Conservation (phyloP, 1,140 invertebrate genomes). For the Capitella teleta region DNA sequence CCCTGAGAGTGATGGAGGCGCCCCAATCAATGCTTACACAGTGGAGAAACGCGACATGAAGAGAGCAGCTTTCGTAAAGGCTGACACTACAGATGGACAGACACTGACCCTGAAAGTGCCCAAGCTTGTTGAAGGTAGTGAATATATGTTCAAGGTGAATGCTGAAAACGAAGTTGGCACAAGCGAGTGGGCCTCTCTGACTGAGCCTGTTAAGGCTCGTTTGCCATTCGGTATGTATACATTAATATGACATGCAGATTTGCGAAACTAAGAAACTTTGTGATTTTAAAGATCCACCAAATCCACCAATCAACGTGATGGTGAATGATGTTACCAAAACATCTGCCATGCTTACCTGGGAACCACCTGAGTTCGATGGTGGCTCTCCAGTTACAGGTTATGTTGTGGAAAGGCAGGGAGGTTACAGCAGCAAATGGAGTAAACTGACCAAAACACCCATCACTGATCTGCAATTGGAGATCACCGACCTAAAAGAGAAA, state of each 20-base stretch:
- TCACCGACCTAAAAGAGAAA: conserved; percentile 75
- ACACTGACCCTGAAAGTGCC: conserved; percentile 46
- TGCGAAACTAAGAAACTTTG: too few relatives aligned
- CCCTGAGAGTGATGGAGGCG: conserved; percentile 83
- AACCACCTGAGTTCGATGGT: conserved; percentile 80
- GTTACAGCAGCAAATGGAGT: conserved; percentile 64
- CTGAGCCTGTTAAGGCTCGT: conserved; percentile 77
- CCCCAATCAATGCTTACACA: conserved; percentile 90
- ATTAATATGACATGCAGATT: conserved; percentile 27
- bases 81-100: conserved; percentile 19
- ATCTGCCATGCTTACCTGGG: conserved; percentile 73
- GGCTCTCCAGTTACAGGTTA: conserved; percentile 92
- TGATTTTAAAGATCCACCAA: too few relatives aligned
- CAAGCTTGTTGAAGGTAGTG: conserved; percentile 76
- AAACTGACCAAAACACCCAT: conserved; percentile 21
- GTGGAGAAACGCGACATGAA: conserved; percentile 63
- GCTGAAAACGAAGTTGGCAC: conserved; percentile 62
- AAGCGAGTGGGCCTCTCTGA: conserved; percentile 6
- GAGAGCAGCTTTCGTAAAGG: conserved; percentile 25
- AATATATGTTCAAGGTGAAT: conserved; percentile 79
- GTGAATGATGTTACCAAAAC: conserved; percentile 3
- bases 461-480: conserved; percentile 37
- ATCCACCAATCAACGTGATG: conserved; percentile 20
- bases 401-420: conserved; percentile 73
- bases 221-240: conserved; percentile 74